A percentile compares a stretch with the other conserved stretches of the same genome.
These are phyloP conservation scores for Spatulosminthurus flaviceps DNA, from an alignment of 2,888 invertebrate species.

Conservation along the genomic window DNA sequence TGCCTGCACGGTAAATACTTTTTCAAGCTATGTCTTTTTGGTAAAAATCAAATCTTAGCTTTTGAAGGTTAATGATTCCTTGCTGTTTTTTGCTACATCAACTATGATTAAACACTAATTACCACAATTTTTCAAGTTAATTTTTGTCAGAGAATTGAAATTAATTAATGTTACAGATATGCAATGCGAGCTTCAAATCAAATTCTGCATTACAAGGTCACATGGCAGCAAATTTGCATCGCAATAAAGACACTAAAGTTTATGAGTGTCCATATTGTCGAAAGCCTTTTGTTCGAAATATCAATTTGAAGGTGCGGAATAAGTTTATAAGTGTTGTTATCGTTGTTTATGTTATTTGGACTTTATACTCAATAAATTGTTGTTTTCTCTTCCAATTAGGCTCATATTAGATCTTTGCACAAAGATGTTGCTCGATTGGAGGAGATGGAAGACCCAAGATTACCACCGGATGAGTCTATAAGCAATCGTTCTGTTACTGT, in stretches of 20 bases:
- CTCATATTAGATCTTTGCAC: conserved; percentile 76
- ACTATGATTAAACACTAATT: neutral
- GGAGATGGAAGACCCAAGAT: conserved; percentile 61
- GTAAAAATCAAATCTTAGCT: too few species aligned
- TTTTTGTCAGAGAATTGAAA: neutral
- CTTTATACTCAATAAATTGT: neutral
- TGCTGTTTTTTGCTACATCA: too few species aligned
- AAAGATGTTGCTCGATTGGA: conserved; percentile 74
- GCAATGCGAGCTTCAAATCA: conserved; percentile 70
- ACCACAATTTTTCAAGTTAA: neutral
- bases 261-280: conserved; percentile 78
- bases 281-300: conserved; percentile 76
- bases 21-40: too few species aligned
- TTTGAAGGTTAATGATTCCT: too few species aligned
- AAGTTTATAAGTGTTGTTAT: conserved; percentile 8
- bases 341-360: neutral
- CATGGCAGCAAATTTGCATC: conserved; percentile 69
- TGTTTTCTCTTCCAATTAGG: conserved; percentile 59
- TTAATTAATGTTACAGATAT: conserved; percentile 65
- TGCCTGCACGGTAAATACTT: conserved; percentile 57
- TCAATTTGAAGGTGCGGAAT: conserved; percentile 71
- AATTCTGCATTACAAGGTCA: conserved; percentile 66
- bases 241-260: conserved; percentile 64
- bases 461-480: conserved; percentile 57
- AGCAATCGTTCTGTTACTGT: conserved; percentile 51